Base-by-base conservation (phyloP, 2,797 vertebrate species). In the Scolopax bukidnonensis region DNA sequence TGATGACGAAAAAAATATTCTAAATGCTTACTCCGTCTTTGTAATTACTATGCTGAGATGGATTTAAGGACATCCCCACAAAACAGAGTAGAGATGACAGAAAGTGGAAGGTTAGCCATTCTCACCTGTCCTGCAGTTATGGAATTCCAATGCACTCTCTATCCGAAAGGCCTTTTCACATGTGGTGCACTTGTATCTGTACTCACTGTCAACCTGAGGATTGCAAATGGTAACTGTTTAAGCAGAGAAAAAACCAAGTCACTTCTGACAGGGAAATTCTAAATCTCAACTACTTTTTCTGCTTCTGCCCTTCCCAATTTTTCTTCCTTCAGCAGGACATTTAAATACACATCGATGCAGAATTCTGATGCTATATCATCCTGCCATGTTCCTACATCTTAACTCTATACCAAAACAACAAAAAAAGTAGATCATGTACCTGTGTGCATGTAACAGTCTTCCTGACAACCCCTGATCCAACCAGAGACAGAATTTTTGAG, bases 121-220 rank as follows among this genome's bases (percentile, higher is more conserved):
- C 96, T 97, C 94, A 99, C 99, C 99, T 98, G 99, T 99, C 82
- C 99, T 98, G 97, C 99, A 99, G 98, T 99, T 99, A 98, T 99
- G 99, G 95, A 99, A 99, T 93, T 99, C 98, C 97, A 99, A 95
- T 1, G 99, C 99, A 25, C 99, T 99, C 97, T 99, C 99, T 82
- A 99, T 98, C 88, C 99, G 98, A 92, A 99, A 99, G 61, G 99
- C 98, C 97, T 99, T 99, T 82, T 99, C 99, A 47, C 99, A 99
- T 0, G 98, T 99, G 95, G 97, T 96, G 70, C 99, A 99, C 84
- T 99, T 99, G 83, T 98, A 98, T 60, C 98, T 98, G 98, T 99
- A 99, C 83, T 99, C 99, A 14, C 97, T 89, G 90, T 99, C 99
- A 16, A 99, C 98, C 99, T 99, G 97, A 70, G 84, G 85, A 78